phyloP scores from a whole-genome alignment of 2,888 invertebrate genomes.

The Eupithecia insigniata region DNA sequence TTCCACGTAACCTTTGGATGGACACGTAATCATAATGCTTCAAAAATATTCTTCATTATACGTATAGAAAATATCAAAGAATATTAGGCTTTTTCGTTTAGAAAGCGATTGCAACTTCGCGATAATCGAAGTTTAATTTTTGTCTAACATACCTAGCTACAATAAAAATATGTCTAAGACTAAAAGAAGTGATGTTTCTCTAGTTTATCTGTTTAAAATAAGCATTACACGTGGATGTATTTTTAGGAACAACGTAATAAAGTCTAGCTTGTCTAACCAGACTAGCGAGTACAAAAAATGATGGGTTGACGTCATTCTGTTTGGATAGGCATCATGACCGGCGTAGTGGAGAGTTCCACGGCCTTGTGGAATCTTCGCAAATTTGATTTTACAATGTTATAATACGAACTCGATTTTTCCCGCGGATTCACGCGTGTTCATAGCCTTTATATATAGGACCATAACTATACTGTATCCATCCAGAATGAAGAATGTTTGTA shows the following conservation, averaged over 20 bases:
- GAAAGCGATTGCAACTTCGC: too few species aligned
- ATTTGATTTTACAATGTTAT: neutral
- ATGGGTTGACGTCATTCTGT: slow-evolving; percentile 36
- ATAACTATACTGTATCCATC: too few species aligned
- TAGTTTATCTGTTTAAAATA: neutral
- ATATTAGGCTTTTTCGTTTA: too few species aligned
- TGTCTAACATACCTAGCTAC: too few species aligned
- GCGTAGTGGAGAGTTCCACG: slow-evolving; percentile 2
- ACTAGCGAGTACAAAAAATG: slow-evolving; percentile 23
- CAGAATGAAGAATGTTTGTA: too few species aligned
- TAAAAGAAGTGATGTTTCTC: neutral
- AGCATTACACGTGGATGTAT: slow-evolving; percentile 19
- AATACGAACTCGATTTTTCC: neutral
- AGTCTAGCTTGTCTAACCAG: slow-evolving; percentile 21
- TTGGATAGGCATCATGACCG: slow-evolving; percentile 5
- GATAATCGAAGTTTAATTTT: too few species aligned
- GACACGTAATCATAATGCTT: too few species aligned
- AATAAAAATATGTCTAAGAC: neutral
- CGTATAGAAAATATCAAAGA: too few species aligned
- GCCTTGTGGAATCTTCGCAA: neutral
- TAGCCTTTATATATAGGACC: too few species aligned
- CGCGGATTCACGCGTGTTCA: neutral
- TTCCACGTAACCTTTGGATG: too few species aligned
- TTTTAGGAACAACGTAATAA: slow-evolving; percentile 33
- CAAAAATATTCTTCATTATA: too few species aligned